Conservation (phyloP, 2,888 invertebrate genomes). For the Oeneis ivallda region DNA sequence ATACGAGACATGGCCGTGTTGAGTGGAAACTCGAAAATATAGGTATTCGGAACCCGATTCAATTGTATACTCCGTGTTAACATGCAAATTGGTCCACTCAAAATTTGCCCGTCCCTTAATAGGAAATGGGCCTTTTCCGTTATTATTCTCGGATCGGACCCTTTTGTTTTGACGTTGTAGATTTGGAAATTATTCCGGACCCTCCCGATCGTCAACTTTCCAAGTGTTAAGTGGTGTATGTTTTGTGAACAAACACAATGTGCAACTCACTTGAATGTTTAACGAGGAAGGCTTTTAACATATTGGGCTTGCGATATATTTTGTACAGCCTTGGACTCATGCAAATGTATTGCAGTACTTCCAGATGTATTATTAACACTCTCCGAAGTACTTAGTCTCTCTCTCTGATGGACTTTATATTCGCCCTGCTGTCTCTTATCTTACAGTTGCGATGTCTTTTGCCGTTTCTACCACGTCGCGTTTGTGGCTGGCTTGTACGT, state of each 20-base stretch:
- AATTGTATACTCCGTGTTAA: conserved; percentile 67
- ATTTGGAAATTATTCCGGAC: conserved; percentile 60
- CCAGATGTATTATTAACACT: too few relatives aligned
- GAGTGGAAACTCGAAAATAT: conserved; percentile 24
- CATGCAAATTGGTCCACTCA: conserved; percentile 73
- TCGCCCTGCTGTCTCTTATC: too few relatives aligned
- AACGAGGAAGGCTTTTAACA: not conserved
- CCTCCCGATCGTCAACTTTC: conserved; percentile 54
- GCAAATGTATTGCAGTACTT: too few relatives aligned
- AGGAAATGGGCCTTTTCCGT: conserved; percentile 72
- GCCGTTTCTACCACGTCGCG: too few relatives aligned
- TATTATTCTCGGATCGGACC: conserved; percentile 58
- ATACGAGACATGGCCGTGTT: not conserved
- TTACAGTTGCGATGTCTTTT: too few relatives aligned
- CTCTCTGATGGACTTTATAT: too few relatives aligned
- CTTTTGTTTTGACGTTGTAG: conserved; percentile 65
- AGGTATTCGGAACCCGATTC: conserved; percentile 48
- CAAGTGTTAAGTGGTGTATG: conserved; percentile 44
- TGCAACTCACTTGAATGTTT: conserved; percentile 19
- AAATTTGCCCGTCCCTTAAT: conserved; percentile 65
- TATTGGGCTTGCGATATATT: not conserved
- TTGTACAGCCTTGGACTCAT: not conserved
- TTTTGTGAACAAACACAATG: conserved; percentile 42
- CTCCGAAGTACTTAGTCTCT: too few relatives aligned
- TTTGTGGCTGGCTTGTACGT: too few relatives aligned